Base-by-base conservation (phyloP, 1,140 invertebrate genomes). In the Danaus melanippus region DNA sequence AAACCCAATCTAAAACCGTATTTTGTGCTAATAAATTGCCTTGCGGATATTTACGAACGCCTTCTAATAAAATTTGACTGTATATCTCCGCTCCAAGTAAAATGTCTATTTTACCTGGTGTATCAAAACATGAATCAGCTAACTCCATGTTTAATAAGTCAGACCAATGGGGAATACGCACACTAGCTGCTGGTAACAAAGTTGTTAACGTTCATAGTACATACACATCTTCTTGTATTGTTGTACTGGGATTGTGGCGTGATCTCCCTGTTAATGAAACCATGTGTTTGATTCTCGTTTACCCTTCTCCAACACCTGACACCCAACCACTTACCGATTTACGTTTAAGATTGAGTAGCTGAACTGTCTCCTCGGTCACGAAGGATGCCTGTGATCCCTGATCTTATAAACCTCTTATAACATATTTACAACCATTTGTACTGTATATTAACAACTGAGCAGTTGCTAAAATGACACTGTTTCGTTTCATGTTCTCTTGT, bases 1-100 rank as follows among this genome's bases (percentile, higher is more conserved):
- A 12, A 45, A 70, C 63, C 65, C 60, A 70, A 6, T 65, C 68
- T 32, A 70, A 58, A 42, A 44, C 41, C 50, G 60, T 67, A 42
- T 62, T 53, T 51, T 71, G 69, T n/a, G 66, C 66, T 17, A 66
- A 50, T 52, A 66, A 12, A 46, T 54, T 59, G 15, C 59, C 58
- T 11, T 44, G 10, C 10, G 21, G 21, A 32, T 50, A 11, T 49
- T 56, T 69, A 12, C 62, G 10, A 11, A 71, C 46, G 44, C 66
- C 64, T 11, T 52, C 50, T 47, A 62, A 57, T 62, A 71, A 59
- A 46, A 71, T 67, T 51, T 66, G 62, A 46, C 60, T 42, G 40
- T 58, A 71, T 8, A 65, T 47, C 17, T 66, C 60, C 11, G 60
- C 60, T 3, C 68, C 68, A 12, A 67, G 58, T 39, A 67, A 45